Evolutionary conservation across 2,888 invertebrate species (phyloP).

Genomic region (Schizotus pectinicornis): DNA sequence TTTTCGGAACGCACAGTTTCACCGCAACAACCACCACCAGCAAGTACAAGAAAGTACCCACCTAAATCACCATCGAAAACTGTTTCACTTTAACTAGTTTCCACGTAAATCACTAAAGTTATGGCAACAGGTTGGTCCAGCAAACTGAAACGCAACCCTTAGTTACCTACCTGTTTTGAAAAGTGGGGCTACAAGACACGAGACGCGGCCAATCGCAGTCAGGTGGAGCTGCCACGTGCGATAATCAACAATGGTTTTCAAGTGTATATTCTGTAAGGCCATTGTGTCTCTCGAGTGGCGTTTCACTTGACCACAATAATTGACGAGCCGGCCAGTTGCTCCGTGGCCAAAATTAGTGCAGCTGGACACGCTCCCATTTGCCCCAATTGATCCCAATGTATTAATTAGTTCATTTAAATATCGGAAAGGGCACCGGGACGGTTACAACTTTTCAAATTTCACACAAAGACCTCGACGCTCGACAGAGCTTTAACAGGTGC

Average conservation of each 20-base stretch:
- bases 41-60: too few relatives aligned
- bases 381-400: conserved; percentile 32
- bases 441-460: not conserved
- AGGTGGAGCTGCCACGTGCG: conserved; percentile 40
- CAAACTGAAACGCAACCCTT: conserved; percentile 34
- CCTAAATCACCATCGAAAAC: too few relatives aligned
- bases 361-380: conserved; percentile 17
- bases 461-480: too few relatives aligned
- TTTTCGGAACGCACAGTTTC: too few relatives aligned
- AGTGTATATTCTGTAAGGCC: conserved; percentile 41
- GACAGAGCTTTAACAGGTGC: too few relatives aligned
- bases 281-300: conserved; percentile 47
- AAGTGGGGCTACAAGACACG: conserved; percentile 31
- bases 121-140: too few relatives aligned
- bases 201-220: conserved; percentile 21
- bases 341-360: too few relatives aligned
- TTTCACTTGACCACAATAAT: conserved; percentile 35
- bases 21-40: too few relatives aligned
- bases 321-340: too few relatives aligned
- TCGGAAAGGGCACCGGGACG: not conserved
- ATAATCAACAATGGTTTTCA: conserved; percentile 33
- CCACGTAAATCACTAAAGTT: too few relatives aligned
- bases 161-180: conserved; percentile 33
- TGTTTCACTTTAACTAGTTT: too few relatives aligned
- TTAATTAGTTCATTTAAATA: conserved; percentile 34